Evolutionary conservation across 2,888 invertebrate species (phyloP).

Genomic region (Agrotis exclamationis): DNA sequence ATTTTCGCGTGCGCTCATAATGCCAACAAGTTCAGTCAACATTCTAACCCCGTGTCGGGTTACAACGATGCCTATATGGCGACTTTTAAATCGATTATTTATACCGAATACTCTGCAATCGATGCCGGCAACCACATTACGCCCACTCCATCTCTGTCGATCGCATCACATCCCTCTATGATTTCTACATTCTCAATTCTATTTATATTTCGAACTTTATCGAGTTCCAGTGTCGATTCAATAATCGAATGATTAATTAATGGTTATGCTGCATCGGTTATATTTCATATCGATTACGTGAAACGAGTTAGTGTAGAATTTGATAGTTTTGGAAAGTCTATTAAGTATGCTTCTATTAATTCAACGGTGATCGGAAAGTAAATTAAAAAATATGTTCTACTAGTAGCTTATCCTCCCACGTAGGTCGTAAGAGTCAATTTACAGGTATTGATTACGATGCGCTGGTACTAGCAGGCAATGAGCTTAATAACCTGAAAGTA

Average conservation of each 20-base stretch:
- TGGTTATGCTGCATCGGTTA: conserved; percentile 56
- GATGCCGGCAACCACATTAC: conserved; percentile 80
- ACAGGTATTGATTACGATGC: conserved; percentile 47
- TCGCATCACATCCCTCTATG: conserved; percentile 74
- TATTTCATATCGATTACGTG: conserved; percentile 59
- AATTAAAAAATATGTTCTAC: conserved; percentile 43
- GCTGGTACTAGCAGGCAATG: conserved; percentile 23
- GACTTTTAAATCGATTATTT: conserved; percentile 85
- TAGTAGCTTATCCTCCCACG: conserved; percentile 57
- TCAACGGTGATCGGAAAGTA: conserved; percentile 42
- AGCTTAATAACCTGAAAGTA: conserved; percentile 31
- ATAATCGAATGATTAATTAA: conserved; percentile 58
- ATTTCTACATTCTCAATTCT: conserved; percentile 74
- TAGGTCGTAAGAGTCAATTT: conserved; percentile 48
- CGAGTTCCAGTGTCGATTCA: conserved; percentile 56
- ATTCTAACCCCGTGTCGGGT: conserved; percentile 80
- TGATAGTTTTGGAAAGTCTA: conserved; percentile 63
- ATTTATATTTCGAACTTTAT: conserved; percentile 69
- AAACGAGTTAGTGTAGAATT: conserved; percentile 56
- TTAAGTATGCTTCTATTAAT: conserved; percentile 59
- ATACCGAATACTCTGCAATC: conserved; percentile 79
- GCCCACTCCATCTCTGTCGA: conserved; percentile 75
- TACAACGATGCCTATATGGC: conserved; percentile 76
- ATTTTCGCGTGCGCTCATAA: conserved; percentile 80
- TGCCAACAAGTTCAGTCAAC: conserved; percentile 76